phyloP scores from a whole-genome alignment of 2,797 vertebrate genomes.

The Loriculus beryllinus region DNA sequence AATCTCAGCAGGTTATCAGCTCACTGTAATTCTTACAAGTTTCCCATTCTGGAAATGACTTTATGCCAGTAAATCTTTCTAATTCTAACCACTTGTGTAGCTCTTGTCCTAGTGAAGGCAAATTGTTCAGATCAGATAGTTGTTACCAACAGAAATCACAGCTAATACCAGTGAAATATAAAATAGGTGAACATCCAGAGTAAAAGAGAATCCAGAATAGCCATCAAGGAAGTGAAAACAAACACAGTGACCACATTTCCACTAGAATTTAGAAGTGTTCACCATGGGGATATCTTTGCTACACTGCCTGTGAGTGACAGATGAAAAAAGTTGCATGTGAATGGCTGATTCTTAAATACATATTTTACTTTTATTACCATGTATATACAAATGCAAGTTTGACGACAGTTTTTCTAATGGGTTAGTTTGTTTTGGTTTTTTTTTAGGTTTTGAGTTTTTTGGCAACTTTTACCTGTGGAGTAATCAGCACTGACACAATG shows the following conservation, averaged over 20 bases:
- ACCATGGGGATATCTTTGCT: background rate
- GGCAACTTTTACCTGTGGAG: background rate
- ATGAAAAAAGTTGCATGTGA: background rate
- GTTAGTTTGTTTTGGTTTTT: accelerated
- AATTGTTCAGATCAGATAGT: background rate
- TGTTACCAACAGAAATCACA: background rate
- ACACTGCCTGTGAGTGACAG: background rate
- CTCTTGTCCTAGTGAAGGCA: background rate
- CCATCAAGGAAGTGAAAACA: background rate
- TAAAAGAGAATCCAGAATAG: background rate
- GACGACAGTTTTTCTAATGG: background rate
- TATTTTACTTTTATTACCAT: background rate
- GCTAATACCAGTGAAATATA: background rate
- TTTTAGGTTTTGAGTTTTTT: background rate
- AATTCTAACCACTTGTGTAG: background rate
- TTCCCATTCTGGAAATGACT: background rate
- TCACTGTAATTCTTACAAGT: background rate
- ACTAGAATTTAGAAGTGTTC: background rate
- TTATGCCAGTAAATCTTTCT: background rate
- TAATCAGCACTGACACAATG: background rate
- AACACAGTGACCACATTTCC: background rate
- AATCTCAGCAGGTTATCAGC: background rate
- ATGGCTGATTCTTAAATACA: background rate
- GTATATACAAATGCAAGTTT: background rate
- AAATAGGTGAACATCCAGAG: background rate